phyloP scores from a whole-genome alignment of 2,888 invertebrate species.

The Drosophila austrosaltans region DNA sequence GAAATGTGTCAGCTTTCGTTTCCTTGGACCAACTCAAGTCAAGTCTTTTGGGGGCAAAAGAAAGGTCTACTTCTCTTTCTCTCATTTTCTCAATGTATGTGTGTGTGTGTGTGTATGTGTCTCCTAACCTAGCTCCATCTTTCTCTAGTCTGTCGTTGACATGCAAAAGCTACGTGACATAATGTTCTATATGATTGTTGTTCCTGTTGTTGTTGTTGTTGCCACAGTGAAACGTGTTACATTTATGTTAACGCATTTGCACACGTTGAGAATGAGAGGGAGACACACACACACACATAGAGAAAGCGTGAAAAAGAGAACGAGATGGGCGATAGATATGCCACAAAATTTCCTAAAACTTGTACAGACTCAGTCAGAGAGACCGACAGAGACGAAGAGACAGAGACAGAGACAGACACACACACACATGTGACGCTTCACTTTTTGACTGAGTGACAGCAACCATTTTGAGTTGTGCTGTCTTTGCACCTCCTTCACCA shows the following conservation, averaged over 20 bases:
- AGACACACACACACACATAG: not conserved
- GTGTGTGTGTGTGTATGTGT: slow-evolving; percentile 28
- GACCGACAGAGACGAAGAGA: slow-evolving; percentile 40
- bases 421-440: slow-evolving; percentile 58
- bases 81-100: slow-evolving; percentile 1
- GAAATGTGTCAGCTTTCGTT: slow-evolving; percentile 11
- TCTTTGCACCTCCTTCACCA: slow-evolving; percentile 6
- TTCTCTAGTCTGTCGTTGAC: slow-evolving; percentile 60
- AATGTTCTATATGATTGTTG: slow-evolving; percentile 47
- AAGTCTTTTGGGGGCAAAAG: not conserved
- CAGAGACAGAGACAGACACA: slow-evolving; percentile 12
- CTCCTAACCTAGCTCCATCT: slow-evolving; percentile 8
- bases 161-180: slow-evolving; percentile 79
- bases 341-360: slow-evolving; percentile 61
- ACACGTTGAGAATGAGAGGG: slow-evolving; percentile 55
- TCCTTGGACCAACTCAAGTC: slow-evolving; percentile 7
- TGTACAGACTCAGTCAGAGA: slow-evolving; percentile 1
- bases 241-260: slow-evolving; percentile 76
- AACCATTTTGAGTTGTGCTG: slow-evolving; percentile 65
- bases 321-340: slow-evolving; percentile 35
- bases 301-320: slow-evolving; percentile 12
- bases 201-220: slow-evolving; percentile 47
- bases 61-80: not conserved
- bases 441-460: slow-evolving; percentile 61
- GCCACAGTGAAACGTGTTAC: slow-evolving; percentile 75